These are phyloP conservation scores for Grapholita molesta DNA, from an alignment of 1,140 invertebrate genomes.

Conservation along the genomic window DNA sequence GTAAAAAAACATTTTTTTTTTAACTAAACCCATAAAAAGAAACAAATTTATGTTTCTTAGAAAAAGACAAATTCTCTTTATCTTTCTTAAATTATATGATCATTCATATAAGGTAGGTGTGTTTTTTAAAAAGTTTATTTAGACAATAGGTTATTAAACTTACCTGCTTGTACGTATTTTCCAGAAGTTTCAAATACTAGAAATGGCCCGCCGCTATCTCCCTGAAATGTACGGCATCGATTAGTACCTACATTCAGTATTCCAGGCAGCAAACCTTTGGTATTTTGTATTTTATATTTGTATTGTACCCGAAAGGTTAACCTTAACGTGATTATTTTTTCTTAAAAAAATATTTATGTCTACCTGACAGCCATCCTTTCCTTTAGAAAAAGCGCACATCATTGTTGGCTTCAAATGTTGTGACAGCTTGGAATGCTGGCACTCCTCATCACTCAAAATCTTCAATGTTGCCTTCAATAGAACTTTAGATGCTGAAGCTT, in stretches of 20 bases:
- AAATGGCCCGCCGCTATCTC: constrained; percentile 81
- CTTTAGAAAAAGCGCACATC: constrained; percentile 76
- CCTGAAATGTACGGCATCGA: constrained; percentile 66
- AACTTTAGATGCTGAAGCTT: constrained; percentile 72
- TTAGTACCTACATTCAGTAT: no score
- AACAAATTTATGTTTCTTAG: no score
- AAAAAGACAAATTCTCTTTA: no score
- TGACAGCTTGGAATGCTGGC: constrained; percentile 62
- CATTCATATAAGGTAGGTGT: no score
- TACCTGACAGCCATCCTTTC: constrained; percentile 79
- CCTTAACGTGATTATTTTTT: no score
- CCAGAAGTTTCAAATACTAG: constrained; percentile 56
- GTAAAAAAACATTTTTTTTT: no score
- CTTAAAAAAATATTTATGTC: no score
- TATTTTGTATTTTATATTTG: no score
- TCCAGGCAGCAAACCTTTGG: neutral
- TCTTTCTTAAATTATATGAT: no score
- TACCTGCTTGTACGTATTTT: constrained; percentile 73
- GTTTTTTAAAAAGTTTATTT: no score
- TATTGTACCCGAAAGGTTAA: no score
- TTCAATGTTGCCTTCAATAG: constrained; percentile 78
- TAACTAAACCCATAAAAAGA: no score
- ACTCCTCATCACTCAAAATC: constrained; percentile 58
- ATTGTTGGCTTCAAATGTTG: constrained; percentile 71
- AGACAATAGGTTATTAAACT: neutral